Conservation (phyloP, 2,888 invertebrate species). For the Drosophila demipolita region DNA sequence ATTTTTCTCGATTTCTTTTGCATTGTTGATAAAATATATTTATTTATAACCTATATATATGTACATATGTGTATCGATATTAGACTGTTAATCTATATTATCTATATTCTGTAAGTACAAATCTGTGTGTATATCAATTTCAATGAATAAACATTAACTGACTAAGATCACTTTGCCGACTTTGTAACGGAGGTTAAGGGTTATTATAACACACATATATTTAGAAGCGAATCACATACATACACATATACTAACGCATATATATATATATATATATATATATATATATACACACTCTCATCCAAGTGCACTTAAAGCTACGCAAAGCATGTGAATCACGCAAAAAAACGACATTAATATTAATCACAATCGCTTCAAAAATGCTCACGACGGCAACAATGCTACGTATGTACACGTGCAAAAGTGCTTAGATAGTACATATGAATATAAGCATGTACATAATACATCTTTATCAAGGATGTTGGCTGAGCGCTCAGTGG, state of each 20-base stretch:
- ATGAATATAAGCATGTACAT: neutral
- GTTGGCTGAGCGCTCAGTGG: neutral
- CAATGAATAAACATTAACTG: neutral
- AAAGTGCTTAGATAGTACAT: neutral
- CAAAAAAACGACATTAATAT: neutral
- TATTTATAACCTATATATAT: neutral
- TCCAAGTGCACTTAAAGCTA: neutral
- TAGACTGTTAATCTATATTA: neutral
- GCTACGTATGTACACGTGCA: too few relatives aligned
- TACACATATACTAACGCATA: neutral
- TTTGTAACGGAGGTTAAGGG: slow-evolving; percentile 1
- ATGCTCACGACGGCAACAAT: neutral
- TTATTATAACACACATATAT: neutral
- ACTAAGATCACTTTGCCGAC: neutral
- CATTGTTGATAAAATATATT: neutral
- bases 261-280: neutral
- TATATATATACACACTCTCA: neutral
- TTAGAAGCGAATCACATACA: neutral
- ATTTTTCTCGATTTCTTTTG: neutral
- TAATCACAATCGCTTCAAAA: neutral
- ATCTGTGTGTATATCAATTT: neutral
- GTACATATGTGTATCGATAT: neutral
- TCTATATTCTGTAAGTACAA: neutral
- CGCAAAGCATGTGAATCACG: neutral
- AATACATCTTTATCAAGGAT: neutral